Evolutionary conservation across 53 echinoderm and acorn worm species (phyloP), one percentile per base, ranked within the genome.

Genomic region (Zoroaster sp.): DNA sequence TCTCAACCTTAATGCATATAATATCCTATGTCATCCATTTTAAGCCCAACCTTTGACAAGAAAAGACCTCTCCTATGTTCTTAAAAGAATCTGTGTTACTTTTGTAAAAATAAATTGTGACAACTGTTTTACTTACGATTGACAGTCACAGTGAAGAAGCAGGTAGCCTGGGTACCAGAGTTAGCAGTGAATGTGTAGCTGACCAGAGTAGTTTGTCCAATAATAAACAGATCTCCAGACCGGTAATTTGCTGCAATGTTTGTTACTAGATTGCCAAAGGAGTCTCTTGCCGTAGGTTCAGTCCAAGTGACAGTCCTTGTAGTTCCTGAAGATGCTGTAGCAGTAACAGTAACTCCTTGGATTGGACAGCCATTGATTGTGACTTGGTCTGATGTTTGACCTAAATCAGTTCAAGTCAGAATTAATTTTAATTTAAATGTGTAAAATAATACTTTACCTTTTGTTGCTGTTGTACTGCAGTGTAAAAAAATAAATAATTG

Each of bases 281-380:
- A 89, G 78, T 94, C 94, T 1, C 34, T 81, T 18, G 53, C 72
- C 5, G 25, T 53, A 0, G 89, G 89, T 30, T 72, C 53, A 5
- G 15, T 72, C 89, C 89, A 89, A 59, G 0, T 59, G 32, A 89
- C 80, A 38, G 31, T 44, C 52, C 69, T 36, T 1, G 32, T 35
- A 32, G 34, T 28, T 30, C 77, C 80, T 14, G 59, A 80, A 47
- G n/a, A n/a, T n/a, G n/a, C n/a, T n/a, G n/a, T n/a, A n/a, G n/a
- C n/a, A n/a, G n/a, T n/a, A 21, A 91, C 32, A 32, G 49, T 91
- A 23, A 94, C 52, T 32, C 81, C 86, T 52, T 78, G 69, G 37
- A n/a, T 55, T 3, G 94, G 96, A 55, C 96, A 96, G 46, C 30
- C 41, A 4, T 18, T 23, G 40, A 95, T 78, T 9, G 54, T 78